Evolutionary conservation across 1,140 invertebrate species (phyloP), one percentile per base, ranked within the genome.

Genomic region (Drosophila pandora): DNA sequence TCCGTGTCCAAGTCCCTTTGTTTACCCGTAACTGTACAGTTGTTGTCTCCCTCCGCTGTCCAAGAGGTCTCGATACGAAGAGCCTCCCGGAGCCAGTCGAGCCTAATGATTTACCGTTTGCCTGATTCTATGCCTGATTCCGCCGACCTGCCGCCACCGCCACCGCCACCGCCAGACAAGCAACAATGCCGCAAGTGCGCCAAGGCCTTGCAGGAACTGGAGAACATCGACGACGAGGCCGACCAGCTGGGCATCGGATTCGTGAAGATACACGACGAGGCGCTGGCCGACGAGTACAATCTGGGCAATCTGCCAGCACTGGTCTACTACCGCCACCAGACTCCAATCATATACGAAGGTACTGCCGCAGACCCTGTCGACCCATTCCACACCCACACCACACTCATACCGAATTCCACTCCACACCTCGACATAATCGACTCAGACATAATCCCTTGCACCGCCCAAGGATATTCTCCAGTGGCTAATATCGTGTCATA

Each of bases 171-270:
- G 61, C 76, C 82, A 98, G 97, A 98, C 93, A 97, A 98, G 92
- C 95, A 96, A 61, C 96, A 97, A 91, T 97, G 97, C 92, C 97
- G 97, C 91, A 97, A 97, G 93, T 97, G 96, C 90, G 95, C 96
- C 28, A 97, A 97, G 92, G 96, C 96, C 45, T 93, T 98, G 48
- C 95, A 96, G 92, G 96, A 97, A 92, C 92, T 98, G 91, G 97
- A 98, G 92, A 98, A 98, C 92, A 98, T 98, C 85, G 97, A 98
- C 90, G 97, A 98, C 90, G 97, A 98, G 92, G 97, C 97, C n/a
- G 97, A 98, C 93, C 96, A 98, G 90, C 93, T 98, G 63, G 97
- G 96, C 48, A 98, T 98, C 90, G 97, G 97, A 68, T 98, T 98
- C 91, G 97, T 98, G 22, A 98, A 98, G 92, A 98, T 98, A 87